phyloP scores from a whole-genome alignment of 2,888 invertebrate genomes.

The Balanococcus diminutus region DNA sequence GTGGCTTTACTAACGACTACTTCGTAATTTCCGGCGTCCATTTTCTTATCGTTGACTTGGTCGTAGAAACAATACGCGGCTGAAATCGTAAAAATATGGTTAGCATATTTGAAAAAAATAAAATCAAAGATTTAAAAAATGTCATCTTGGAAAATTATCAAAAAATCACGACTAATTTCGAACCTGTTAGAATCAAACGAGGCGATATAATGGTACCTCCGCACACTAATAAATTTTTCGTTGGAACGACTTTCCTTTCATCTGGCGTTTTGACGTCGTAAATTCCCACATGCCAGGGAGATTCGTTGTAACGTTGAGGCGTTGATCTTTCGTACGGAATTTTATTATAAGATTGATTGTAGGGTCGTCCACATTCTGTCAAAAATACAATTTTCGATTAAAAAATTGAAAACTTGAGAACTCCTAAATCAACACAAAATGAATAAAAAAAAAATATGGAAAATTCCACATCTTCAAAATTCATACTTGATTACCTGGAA shows the following conservation, averaged over 20 bases:
- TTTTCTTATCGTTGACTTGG: not conserved
- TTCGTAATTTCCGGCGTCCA: not conserved
- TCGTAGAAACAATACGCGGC: slow-evolving; percentile 23
- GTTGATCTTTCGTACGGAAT: not conserved
- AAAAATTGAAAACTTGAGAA: not conserved
- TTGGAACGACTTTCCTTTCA: too few relatives aligned
- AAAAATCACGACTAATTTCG: not conserved
- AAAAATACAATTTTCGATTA: too few relatives aligned
- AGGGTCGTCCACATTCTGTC: not conserved
- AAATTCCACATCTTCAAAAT: too few relatives aligned
- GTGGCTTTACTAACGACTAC: not conserved
- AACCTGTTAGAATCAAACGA: slow-evolving; percentile 8
- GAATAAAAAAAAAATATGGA: not conserved
- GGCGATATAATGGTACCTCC: slow-evolving; percentile 26
- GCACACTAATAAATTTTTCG: not conserved
- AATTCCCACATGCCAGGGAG: slow-evolving; percentile 10
- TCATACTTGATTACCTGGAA: too few relatives aligned
- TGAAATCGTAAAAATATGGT: not conserved
- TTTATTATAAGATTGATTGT: not conserved
- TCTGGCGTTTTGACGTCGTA: slow-evolving; percentile 1
- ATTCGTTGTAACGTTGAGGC: not conserved
- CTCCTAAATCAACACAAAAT: too few relatives aligned
- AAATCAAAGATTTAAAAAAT: not conserved
- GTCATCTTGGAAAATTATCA: not conserved
- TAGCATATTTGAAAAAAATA: not conserved